Base-by-base conservation (phyloP, 2,888 invertebrate genomes). In the Poecilus cupreus region DNA sequence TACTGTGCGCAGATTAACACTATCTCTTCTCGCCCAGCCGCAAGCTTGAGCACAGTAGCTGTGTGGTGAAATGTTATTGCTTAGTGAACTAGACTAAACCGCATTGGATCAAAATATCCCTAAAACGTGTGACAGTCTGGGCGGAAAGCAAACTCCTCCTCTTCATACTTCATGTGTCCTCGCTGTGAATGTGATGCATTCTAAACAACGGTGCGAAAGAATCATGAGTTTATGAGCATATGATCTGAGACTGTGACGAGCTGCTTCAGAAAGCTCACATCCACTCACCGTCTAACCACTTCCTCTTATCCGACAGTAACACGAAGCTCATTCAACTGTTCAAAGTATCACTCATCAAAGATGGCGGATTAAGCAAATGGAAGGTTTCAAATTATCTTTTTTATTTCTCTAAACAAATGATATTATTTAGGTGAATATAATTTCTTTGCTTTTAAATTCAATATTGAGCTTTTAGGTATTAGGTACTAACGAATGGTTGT, bases 161-260 rank as follows among this genome's bases (percentile, higher is more conserved):
- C 39, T 4, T 6, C 37, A 37, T 39, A 43, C 18, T 18, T n/a
- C 13, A 43, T n/a, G 43, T 43, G n/a, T 70, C 77, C 13, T 54
- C 20, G n/a, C 60, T 13, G 20, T 37, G 60, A 60, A 43, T 13
- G 20, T 37, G 60, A 60, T 60, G 82, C 82, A 80, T 82, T 83
- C 82, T 80, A 82, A 83, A 83, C 83, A 84, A 82, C 82, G 49
- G 79, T 54, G 82, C 79, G 72, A 83, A 83, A 83, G 83, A 84
- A 84, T 82, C 83, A 83, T 82, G 79, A 82, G 32, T 32, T 32
- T 32, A 32, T 32, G 32, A 32, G 78, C 60, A 80, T 82, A 78
- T 75, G 83, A 83, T 83, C 82, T 83, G 70, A 83, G 83, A 84
- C 82, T 83, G 83, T 82, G 82, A 51, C 6, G 11, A 5, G 8